phyloP scores from a whole-genome alignment of 2,113 vertebrate genomes.

The Burhinus oedicnemus region DNA sequence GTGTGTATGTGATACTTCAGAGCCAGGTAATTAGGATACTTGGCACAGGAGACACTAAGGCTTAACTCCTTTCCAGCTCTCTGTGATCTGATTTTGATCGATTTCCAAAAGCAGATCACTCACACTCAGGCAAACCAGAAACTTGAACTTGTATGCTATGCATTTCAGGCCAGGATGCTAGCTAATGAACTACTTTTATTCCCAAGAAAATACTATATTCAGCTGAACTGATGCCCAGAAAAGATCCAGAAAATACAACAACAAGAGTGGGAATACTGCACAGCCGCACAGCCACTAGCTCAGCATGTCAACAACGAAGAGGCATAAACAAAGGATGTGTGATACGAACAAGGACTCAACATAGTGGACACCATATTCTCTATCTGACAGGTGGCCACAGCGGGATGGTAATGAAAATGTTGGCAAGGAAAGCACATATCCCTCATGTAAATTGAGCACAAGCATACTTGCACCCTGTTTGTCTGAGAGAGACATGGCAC shows the following conservation, averaged over 20 bases:
- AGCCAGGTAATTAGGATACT: slow-evolving; percentile 46
- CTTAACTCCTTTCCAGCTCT: slow-evolving; percentile 17
- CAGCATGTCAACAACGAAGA: not conserved
- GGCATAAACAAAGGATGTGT: not conserved
- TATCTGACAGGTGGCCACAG: slow-evolving; percentile 38
- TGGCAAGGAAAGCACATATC: slow-evolving; percentile 27
- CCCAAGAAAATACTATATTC: not conserved
- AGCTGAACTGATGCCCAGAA: not conserved
- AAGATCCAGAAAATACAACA: not conserved
- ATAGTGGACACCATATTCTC: not conserved
- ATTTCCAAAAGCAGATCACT: slow-evolving; percentile 52
- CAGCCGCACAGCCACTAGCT: not conserved
- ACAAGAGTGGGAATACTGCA: not conserved
- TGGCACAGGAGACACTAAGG: not conserved
- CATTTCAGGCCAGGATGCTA: not conserved
- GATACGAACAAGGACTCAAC: not conserved
- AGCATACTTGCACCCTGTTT: slow-evolving; percentile 11
- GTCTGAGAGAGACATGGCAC: not conserved
- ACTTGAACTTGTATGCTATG: not conserved
- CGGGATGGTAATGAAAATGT: slow-evolving; percentile 4
- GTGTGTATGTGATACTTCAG: not conserved
- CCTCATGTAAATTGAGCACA: slow-evolving; percentile 33
- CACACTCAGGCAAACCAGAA: not conserved
- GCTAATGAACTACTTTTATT: not conserved
- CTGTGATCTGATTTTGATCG: slow-evolving; percentile 35